Evolutionary conservation across 2,113 vertebrate species (phyloP).

Genomic region (Jacana jacana): DNA sequence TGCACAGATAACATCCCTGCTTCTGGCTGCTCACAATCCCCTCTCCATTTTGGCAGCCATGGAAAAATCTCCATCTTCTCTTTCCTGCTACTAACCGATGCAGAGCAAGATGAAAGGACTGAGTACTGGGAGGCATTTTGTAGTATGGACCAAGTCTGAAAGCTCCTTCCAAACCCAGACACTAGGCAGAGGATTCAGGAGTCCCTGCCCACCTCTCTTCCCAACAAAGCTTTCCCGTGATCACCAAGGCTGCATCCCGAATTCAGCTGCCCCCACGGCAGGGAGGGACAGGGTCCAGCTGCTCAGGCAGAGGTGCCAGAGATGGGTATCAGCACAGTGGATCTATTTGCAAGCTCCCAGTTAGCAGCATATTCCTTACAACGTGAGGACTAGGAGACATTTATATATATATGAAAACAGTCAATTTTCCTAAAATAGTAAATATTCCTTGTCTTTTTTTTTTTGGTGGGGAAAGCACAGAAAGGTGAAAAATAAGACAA

Average conservation of each 20-base stretch:
- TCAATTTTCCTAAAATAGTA: background rate
- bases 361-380: background rate
- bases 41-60: background rate
- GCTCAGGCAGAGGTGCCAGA: background rate
- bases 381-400: background rate
- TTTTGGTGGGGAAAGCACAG: background rate
- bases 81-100: background rate
- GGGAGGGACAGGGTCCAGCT: background rate
- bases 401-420: background rate
- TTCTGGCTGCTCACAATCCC: background rate
- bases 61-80: background rate
- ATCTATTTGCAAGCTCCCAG: background rate
- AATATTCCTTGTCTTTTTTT: background rate
- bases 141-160: background rate
- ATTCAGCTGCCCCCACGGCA: background rate
- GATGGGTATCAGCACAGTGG: background rate
- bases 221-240: background rate
- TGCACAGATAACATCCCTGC: background rate
- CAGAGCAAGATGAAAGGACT: background rate
- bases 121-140: background rate
- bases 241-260: rapidly evolving
- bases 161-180: background rate
- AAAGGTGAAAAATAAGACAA: background rate
- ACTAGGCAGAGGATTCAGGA: background rate
- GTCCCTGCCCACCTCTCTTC: background rate